These are phyloP conservation scores for Bubo scandiacus DNA, from an alignment of 2,113 vertebrate species.

Conservation along the genomic window DNA sequence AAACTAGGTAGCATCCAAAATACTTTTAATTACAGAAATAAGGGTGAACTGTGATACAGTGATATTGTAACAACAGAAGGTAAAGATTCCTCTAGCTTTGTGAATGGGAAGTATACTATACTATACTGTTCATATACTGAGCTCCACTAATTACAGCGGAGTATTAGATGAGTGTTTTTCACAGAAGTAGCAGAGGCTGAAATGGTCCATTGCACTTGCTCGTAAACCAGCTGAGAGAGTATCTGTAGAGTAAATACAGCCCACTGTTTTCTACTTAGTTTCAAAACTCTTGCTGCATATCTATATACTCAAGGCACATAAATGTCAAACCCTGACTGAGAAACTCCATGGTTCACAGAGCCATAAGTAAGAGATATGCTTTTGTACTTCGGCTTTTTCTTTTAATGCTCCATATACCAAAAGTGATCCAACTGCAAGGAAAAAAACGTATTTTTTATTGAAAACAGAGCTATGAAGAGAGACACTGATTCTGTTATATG, in stretches of 20 bases:
- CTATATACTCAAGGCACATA: neutral
- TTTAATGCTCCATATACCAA: neutral
- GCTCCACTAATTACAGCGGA: neutral
- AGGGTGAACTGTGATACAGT: neutral
- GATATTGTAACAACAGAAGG: neutral
- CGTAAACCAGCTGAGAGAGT: neutral
- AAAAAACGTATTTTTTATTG: neutral
- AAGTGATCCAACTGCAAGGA: neutral
- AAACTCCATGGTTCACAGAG: conserved; percentile 1
- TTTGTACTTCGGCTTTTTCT: conserved; percentile 25
- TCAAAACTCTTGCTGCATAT: neutral
- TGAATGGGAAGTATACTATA: neutral
- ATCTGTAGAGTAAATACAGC: neutral
- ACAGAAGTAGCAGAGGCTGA: neutral
- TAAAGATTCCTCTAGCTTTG: neutral
- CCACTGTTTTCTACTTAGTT: neutral
- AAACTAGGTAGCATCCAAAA: neutral
- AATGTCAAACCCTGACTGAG: conserved; percentile 8
- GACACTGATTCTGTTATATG: neutral
- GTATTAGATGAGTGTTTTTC: neutral
- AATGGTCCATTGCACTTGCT: neutral
- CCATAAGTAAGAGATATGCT: conserved; percentile 21
- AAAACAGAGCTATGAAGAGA: neutral
- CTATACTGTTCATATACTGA: accelerated
- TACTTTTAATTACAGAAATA: neutral